Evolutionary conservation across 2,797 vertebrate species (phyloP), one percentile per base, ranked within the genome.

Genomic region (Hephaestus fuliginosus): DNA sequence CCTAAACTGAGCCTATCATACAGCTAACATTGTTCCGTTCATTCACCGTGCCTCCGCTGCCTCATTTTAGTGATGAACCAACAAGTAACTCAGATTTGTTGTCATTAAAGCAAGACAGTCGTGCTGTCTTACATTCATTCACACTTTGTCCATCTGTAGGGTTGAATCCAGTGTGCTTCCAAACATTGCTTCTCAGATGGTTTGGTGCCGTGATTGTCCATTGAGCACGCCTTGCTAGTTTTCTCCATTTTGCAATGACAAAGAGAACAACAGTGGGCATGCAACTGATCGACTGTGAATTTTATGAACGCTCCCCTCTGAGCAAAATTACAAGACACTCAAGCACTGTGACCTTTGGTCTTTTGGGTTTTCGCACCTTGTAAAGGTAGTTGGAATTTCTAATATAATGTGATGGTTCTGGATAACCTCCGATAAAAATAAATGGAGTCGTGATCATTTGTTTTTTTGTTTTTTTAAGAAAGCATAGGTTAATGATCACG

Each of bases 241-340:
- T 41, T 53, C 9, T 2, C 4, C 9, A 25, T 53, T 66, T 52
- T 66, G 44, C 44, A n/a, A 3, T 49, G 28, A 65, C 30, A 67
- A 67, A 39, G 48, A 67, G 30, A 52, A 15, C 12, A 39, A 67
- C 10, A 41, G 10, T 39, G 15, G 30, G 39, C 33, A 66, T 36
- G 46, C 18, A 66, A 66, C 46, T 66, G 48, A 52, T 36, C 46
- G 48, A 51, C 20, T 17, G 25, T 28, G n/a, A 64, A 28, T 64
- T 4, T 4, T 48, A n/a, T 4, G 11, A 41, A 39, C 36, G 2
- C 36, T 39, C 36, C 36, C 36, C 36, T 39, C 36, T 4, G 1
- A 11, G 5, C 62, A 46, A 14, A 3, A 63, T 41, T 28, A 15
- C 13, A 30, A 7, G 12, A 6, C 25, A 30, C 13, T 8, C 33